Evolutionary conservation across 2,797 vertebrate genomes (phyloP), one percentile per base, ranked within the genome.

Genomic region (Todus mexicanus): DNA sequence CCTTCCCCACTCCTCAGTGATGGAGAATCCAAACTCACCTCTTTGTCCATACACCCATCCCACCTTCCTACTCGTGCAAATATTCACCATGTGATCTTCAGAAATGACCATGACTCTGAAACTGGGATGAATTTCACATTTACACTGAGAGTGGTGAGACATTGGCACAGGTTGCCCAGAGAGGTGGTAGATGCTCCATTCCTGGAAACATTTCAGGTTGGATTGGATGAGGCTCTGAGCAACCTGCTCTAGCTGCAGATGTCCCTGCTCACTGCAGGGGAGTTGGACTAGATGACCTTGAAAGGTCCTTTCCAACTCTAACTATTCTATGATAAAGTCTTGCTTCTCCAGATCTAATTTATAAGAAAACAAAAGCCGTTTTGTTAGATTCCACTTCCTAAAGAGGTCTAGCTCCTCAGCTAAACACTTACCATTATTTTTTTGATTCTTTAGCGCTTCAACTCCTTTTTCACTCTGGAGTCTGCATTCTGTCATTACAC

Each of bases 41-140:
- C 51, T 84, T 6, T 5, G 23, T 21, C 47, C 31, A 15, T 53
- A 74, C 70, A 20, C n/a, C 22, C 31, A 10, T 12, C 20, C 22
- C 22, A 43, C n/a, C 17, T 35, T 56, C 38, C 51, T n/a, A 7
- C 11, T 65, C 27, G 5, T 8, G 31, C 15, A 61, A 74, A 53
- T 13, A 19, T 15, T 19, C 51, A 15, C 26, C 0, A 0, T 16
- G 50, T 16, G 7, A 15, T 38, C 45, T 45, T 70, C n/a, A n/a
- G 64, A 57, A 95, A 75, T 3, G 7, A 29, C 14, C 33, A 17
- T 33, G 60, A 53, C 21, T 45, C 25, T 38, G 21, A 80, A 50
- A 3, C 2, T 84, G 7, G 40, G 33, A 38, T 75, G 56, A 43
- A 59, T 89, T 42, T 25, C 45, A 25, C 22, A 26, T 21, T 63